phyloP scores from a whole-genome alignment of 2,797 vertebrate species.

The Bucorvus abyssinicus region DNA sequence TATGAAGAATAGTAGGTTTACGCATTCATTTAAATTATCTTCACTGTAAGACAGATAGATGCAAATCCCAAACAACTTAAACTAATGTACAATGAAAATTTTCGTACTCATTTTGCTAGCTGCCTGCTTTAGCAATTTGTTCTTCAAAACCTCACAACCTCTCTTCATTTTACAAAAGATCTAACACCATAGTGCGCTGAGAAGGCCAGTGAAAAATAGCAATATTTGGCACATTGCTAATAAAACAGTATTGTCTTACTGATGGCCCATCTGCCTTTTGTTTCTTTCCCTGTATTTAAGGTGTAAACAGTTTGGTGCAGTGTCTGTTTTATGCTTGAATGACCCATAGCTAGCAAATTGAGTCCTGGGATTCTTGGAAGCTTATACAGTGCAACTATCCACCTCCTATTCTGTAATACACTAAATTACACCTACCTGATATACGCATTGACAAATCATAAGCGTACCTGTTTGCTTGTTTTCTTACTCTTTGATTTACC shows the following conservation, averaged over 20 bases:
- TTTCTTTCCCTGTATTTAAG: not conserved
- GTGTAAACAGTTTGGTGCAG: not conserved
- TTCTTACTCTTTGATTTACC: not conserved
- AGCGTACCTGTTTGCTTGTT: not conserved
- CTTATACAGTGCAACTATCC: not conserved
- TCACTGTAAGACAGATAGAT: not conserved
- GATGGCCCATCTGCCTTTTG: not conserved
- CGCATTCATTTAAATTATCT: not conserved
- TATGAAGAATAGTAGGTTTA: not conserved
- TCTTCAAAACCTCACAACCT: not conserved
- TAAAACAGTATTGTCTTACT: not conserved
- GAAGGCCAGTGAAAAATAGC: not conserved
- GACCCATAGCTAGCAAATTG: not conserved
- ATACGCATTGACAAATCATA: not conserved
- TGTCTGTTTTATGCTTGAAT: not conserved
- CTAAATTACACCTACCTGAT: not conserved
- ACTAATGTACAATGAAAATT: not conserved
- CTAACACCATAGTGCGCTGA: not conserved
- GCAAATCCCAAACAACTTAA: not conserved
- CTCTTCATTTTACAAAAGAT: not conserved
- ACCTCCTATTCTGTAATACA: not conserved
- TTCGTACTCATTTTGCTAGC: not conserved
- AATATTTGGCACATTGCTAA: not conserved
- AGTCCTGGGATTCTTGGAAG: not conserved
- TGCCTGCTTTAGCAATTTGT: not conserved